phyloP scores from a whole-genome alignment of 2,113 vertebrate species.

The Diadophis punctatus region DNA sequence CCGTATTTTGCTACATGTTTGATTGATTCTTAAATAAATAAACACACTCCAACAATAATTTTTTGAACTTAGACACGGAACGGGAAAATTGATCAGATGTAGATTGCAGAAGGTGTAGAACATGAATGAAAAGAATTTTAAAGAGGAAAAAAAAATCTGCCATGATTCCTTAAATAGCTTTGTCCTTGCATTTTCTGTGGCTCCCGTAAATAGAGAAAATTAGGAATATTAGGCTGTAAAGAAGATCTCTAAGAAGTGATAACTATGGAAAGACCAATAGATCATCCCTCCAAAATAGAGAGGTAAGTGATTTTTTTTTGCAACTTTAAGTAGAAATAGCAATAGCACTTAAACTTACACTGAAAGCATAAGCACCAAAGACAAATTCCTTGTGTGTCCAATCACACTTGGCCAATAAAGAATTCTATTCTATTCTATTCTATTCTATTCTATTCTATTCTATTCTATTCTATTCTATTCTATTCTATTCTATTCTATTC shows the following conservation, averaged over 20 bases:
- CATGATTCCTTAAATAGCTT: background rate
- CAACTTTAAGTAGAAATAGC: background rate
- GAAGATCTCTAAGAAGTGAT: background rate
- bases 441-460: too few relatives aligned
- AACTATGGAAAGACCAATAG: background rate
- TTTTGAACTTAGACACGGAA: background rate
- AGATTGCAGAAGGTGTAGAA: background rate
- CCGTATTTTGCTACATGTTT: background rate
- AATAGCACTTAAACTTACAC: background rate
- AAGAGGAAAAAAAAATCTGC: background rate
- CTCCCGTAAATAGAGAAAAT: background rate
- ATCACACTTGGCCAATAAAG: too few relatives aligned
- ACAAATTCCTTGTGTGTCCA: too few relatives aligned
- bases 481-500: too few relatives aligned
- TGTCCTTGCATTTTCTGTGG: background rate
- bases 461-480: too few relatives aligned
- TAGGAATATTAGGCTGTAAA: background rate
- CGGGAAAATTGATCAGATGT: background rate
- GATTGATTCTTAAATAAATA: background rate
- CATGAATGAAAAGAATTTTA: background rate
- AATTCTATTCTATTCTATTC: too few relatives aligned
- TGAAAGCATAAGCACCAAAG: too few relatives aligned
- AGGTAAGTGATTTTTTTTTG: background rate
- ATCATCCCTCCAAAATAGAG: background rate
- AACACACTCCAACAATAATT: background rate